Conservation (phyloP, 2,888 invertebrate genomes). For the Celastrina argiolus region DNA sequence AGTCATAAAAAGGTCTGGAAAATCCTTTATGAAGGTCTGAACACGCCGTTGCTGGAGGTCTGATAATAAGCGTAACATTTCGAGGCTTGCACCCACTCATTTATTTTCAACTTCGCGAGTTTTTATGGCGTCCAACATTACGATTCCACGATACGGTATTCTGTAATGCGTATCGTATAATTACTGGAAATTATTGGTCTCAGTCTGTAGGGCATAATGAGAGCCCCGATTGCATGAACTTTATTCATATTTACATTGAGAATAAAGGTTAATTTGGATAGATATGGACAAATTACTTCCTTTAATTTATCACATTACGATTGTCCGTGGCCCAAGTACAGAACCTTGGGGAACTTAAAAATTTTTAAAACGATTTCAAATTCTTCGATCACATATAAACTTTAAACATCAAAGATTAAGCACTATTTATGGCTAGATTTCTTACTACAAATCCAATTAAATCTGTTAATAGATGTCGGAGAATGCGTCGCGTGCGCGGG, state of each 20-base stretch:
- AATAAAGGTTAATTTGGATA: slow-evolving; percentile 14
- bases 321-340: background rate
- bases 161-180: slow-evolving; percentile 14
- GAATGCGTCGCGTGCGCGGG: slow-evolving; percentile 15
- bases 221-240: slow-evolving; percentile 10
- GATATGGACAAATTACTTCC: background rate
- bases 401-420: background rate
- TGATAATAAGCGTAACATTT: slow-evolving; percentile 5
- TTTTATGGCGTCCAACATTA: slow-evolving; percentile 7
- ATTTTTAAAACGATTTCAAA: too few species aligned
- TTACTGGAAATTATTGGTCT: slow-evolving; percentile 19
- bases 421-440: background rate
- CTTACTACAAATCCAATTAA: slow-evolving; percentile 11
- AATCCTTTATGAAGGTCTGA: background rate
- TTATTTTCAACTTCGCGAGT: slow-evolving; percentile 11
- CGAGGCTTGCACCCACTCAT: background rate
- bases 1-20: background rate
- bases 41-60: background rate
- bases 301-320: background rate
- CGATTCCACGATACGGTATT: slow-evolving; percentile 11
- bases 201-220: background rate
- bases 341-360: background rate
- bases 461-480: slow-evolving; percentile 3
- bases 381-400: too few species aligned
- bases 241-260: slow-evolving; percentile 14